phyloP scores from a whole-genome alignment of 2,113 vertebrate species.

The Megaptera novaeangliae region DNA sequence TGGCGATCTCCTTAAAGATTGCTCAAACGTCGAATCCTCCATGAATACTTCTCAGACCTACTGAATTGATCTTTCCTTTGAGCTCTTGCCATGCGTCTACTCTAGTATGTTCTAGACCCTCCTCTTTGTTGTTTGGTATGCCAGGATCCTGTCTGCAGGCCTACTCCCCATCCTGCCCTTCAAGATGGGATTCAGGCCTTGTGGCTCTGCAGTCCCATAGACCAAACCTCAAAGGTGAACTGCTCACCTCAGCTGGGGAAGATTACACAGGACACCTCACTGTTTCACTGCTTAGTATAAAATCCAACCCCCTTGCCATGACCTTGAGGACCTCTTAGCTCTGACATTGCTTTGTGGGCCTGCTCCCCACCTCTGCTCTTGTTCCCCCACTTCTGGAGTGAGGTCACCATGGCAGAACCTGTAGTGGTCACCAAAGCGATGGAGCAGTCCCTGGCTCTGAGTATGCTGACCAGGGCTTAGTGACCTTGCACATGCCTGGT shows the following conservation, averaged over 20 bases:
- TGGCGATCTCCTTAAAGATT: not conserved
- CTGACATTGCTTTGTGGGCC: not conserved
- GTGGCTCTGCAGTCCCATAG: not conserved
- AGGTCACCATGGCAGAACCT: not conserved
- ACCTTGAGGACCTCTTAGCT: not conserved
- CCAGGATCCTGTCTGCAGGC: not conserved
- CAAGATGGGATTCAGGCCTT: not conserved
- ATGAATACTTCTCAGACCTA: not conserved
- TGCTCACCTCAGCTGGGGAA: not conserved
- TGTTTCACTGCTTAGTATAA: not conserved
- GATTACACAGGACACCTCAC: not conserved
- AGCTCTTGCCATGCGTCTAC: not conserved
- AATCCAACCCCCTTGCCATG: not conserved
- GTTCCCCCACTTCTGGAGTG: not conserved
- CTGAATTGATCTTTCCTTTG: not conserved
- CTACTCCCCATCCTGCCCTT: not conserved
- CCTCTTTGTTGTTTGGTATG: not conserved
- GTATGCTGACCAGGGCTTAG: not conserved
- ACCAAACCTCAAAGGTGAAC: not conserved
- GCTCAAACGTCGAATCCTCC: not conserved
- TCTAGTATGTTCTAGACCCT: not conserved
- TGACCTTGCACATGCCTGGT: not conserved
- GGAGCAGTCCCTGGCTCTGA: not conserved
- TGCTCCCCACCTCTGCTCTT: not conserved
- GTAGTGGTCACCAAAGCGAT: too few species aligned